Conservation (phyloP, 2,888 invertebrate genomes). For the Tholera decimalis region DNA sequence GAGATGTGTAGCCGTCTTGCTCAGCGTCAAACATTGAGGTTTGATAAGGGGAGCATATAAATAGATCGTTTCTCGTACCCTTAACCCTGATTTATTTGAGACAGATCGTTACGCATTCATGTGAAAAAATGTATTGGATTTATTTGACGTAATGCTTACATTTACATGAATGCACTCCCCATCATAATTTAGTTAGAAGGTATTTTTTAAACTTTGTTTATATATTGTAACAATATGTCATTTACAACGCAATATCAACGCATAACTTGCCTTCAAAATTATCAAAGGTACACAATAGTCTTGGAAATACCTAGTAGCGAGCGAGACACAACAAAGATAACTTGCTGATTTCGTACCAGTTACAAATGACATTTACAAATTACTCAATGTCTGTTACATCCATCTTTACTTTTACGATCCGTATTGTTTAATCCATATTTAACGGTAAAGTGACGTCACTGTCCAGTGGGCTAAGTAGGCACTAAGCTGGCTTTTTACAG, state of each 20-base stretch:
- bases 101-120: conserved; percentile 20
- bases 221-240: background rate
- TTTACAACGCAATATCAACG: too few relatives aligned
- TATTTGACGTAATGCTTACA: conserved; percentile 33
- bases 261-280: background rate
- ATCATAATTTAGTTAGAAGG: conserved; percentile 16
- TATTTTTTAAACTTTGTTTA: conserved; percentile 9
- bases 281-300: conserved; percentile 1
- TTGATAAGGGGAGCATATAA: conserved; percentile 44
- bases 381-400: conserved; percentile 1
- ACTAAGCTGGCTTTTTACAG: conserved; percentile 54
- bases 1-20: conserved; percentile 52
- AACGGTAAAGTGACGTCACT: conserved; percentile 50
- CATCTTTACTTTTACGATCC: conserved; percentile 2
- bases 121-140: conserved; percentile 32
- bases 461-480: conserved; percentile 31
- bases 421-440: conserved; percentile 18
- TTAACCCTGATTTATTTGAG: conserved; percentile 40
- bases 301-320: background rate
- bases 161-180: conserved; percentile 24
- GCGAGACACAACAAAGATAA: conserved; percentile 1
- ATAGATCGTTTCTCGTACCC: conserved; percentile 38
- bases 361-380: conserved; percentile 2
- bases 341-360: conserved; percentile 11
- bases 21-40: conserved; percentile 40